phyloP scores from a whole-genome alignment of 2,797 vertebrate species.

The Sebastes reedi region DNA sequence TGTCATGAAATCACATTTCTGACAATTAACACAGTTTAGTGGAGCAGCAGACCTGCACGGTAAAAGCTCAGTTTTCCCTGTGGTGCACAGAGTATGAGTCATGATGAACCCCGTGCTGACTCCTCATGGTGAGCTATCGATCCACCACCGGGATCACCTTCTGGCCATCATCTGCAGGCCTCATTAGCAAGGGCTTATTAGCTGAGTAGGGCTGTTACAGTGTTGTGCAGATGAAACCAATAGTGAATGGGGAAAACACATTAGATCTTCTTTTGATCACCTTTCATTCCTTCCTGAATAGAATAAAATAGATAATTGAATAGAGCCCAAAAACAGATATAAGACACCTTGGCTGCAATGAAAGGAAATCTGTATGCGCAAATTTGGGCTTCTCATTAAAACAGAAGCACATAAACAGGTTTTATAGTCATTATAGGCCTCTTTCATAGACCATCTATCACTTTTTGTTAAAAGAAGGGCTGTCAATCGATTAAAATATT shows the following conservation, averaged over 20 bases:
- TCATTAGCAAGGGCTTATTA: conserved; percentile 80
- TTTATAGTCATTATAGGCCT: background rate
- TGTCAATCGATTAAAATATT: too few relatives aligned
- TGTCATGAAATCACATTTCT: conserved; percentile 10
- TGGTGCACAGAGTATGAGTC: conserved; percentile 64
- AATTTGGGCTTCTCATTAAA: background rate
- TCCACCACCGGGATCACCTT: conserved; percentile 74
- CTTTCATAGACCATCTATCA: background rate
- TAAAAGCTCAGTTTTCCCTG: conserved; percentile 53
- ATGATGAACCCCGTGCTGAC: conserved; percentile 72
- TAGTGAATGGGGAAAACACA: conserved; percentile 35
- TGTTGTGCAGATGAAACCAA: conserved; percentile 50
- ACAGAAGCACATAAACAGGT: background rate
- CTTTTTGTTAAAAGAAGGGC: too few relatives aligned
- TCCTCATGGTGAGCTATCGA: conserved; percentile 74
- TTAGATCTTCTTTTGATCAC: conserved; percentile 38
- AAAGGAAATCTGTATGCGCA: background rate
- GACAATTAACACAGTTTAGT: conserved; percentile 18
- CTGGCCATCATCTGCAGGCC: conserved; percentile 72
- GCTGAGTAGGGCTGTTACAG: conserved; percentile 59
- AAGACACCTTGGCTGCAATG: background rate
- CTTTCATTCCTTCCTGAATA: conserved; percentile 30
- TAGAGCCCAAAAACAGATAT: background rate
- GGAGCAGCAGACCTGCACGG: conserved; percentile 6
- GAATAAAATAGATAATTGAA: conserved; percentile 20